Evolutionary conservation across 2,888 invertebrate genomes (phyloP).

Genomic region (Panzeria rudis): DNA sequence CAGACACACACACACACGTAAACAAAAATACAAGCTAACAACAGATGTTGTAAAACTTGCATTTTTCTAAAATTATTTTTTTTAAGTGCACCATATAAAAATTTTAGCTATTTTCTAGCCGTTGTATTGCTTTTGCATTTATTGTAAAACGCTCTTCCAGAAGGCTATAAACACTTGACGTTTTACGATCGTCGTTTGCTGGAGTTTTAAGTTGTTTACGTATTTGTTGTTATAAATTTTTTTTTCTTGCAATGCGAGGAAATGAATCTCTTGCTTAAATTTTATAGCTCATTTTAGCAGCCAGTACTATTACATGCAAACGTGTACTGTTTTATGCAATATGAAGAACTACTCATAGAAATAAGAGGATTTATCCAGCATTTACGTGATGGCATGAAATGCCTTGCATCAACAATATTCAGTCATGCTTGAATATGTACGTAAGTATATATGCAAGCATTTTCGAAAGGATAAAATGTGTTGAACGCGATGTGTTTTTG

Average conservation of each 20-base stretch:
- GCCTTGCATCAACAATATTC: constrained; percentile 54
- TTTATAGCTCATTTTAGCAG: constrained; percentile 53
- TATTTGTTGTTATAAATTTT: constrained; percentile 41
- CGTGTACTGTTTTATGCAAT: background rate
- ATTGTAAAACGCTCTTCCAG: constrained; percentile 47
- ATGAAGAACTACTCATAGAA: constrained; percentile 24
- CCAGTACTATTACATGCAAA: constrained; percentile 7
- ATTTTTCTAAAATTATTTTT: constrained; percentile 10
- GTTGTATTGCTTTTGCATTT: constrained; percentile 41
- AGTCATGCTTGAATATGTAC: constrained; percentile 40
- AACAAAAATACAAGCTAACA: background rate
- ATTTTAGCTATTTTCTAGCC: constrained; percentile 34
- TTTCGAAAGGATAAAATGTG: constrained; percentile 47
- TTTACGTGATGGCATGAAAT: constrained; percentile 59
- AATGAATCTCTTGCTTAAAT: constrained; percentile 64
- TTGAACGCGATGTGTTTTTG: background rate
- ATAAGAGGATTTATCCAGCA: constrained; percentile 63
- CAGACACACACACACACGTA: constrained; percentile 1
- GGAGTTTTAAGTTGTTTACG: constrained; percentile 39
- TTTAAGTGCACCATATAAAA: constrained; percentile 57
- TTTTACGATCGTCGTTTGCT: constrained; percentile 67
- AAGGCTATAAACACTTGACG: constrained; percentile 71
- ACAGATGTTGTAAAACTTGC: constrained; percentile 26
- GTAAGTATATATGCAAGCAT: background rate
- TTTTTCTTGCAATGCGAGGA: constrained; percentile 54